Base-by-base conservation (phyloP, 2,888 invertebrate genomes). In the Hofmannophila pseudospretella region DNA sequence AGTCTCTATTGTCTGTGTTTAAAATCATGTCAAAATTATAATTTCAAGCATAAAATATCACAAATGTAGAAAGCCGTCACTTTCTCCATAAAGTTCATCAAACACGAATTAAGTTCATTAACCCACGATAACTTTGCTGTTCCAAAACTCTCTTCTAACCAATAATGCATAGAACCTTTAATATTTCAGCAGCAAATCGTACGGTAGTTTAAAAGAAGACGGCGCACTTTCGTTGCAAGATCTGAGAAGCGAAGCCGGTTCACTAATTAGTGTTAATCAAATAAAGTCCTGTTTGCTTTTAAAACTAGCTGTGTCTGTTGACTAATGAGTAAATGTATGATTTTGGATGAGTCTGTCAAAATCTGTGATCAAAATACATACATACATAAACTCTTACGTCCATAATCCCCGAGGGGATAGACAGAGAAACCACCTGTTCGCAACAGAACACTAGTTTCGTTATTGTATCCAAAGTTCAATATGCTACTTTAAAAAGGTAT, bases 221-320 rank as follows among this genome's bases (percentile, higher is more conserved):
- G 53, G 51, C n/a, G n/a, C 49, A 64, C 72, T 79, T 78, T 79
- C 80, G 62, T 73, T 64, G 58, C 66, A 53, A 54, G 54, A 52
- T 48, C 56, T 58, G 57, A 63, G 67, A 63, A 59, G 63, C 51
- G 49, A 51, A 74, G 74, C 84, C 79, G 77, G 82, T 81, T 74
- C 56, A 64, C 68, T 85, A 86, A 85, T 85, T 84, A 82, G 73
- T 82, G 85, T 79, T 85, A 86, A 85, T 79, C 78, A 85, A 86
- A 85, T 77, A 85, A 64, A 66, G 72, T 75, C 75, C 71, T 67
- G 70, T 65, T 69, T 69, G 64, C 54, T 56, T 67, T 64, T 57
- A 45, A 64, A 67, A 70, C 73, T 67, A 60, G 66, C 71, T 54
- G 61, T 65, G 62, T 62, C 60, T 62, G 49, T 53, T 44, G 50